A percentile compares a stretch with the other conserved stretches of the same genome.
These are phyloP conservation scores for Hypsopygia costalis DNA, from an alignment of 2,888 invertebrate species.

Conservation along the genomic window DNA sequence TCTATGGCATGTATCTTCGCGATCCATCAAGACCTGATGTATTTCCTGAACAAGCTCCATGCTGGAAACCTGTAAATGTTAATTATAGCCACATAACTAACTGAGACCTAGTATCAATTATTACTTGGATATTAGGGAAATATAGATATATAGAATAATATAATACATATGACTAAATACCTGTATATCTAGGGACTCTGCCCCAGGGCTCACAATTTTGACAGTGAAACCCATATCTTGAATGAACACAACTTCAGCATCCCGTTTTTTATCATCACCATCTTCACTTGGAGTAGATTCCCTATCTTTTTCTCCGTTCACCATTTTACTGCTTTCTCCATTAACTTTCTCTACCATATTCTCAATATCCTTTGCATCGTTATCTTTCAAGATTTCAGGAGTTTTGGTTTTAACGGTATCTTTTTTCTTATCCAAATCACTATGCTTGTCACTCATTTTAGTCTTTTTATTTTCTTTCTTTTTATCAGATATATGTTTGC, in stretches of 20 bases:
- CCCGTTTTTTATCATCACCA: constrained; percentile 81
- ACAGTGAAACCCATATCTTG: constrained; percentile 96
- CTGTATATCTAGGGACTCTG: constrained; percentile 96
- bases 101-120: constrained; percentile 8
- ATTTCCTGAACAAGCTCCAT: constrained; percentile 99
- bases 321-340: constrained; percentile 44
- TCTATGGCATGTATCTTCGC: constrained; percentile 98
- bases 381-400: constrained; percentile 41
- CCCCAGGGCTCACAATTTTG: constrained; percentile 95
- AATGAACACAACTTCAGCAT: constrained; percentile 91
- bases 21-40: constrained; percentile 98
- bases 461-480: constrained; percentile 60
- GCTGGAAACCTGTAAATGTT: constrained; percentile 87
- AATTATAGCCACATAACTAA: constrained; percentile 19
- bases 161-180: constrained; percentile 72
- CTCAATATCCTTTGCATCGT: constrained; percentile 37
- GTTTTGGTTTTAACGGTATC: constrained; percentile 38
- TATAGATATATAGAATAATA: background rate
- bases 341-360: constrained; percentile 44
- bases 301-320: constrained; percentile 67
- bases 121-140: too few species aligned
- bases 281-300: constrained; percentile 73
- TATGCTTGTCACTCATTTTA: constrained; percentile 44
- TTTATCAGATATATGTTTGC: constrained; percentile 48
- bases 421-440: constrained; percentile 52